A percentile compares a stretch with the other conserved stretches of the same genome.
Evolutionary conservation across 2,797 vertebrate species (phyloP).

Genomic region (Synanceia verrucosa): DNA sequence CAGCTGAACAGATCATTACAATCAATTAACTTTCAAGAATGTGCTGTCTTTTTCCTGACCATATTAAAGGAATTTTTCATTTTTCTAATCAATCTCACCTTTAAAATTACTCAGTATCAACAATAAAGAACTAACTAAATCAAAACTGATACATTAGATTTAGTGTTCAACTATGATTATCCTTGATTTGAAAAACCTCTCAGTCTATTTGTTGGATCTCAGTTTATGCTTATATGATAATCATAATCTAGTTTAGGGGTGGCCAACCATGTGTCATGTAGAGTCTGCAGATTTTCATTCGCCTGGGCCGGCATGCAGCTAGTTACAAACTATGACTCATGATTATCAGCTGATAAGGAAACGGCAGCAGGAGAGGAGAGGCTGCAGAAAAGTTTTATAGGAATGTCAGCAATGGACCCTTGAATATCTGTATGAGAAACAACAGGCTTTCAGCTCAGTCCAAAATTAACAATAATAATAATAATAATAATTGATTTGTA

Average conservation of each 20-base stretch:
- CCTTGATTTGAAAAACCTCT: too few relatives aligned
- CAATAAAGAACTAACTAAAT: neutral
- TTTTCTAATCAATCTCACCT: neutral
- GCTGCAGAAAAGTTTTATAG: too few relatives aligned
- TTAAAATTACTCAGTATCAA: neutral
- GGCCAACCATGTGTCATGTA: too few relatives aligned
- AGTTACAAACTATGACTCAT: too few relatives aligned
- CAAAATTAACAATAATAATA: too few relatives aligned
- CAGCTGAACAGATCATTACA: constrained; percentile 35
- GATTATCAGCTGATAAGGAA: too few relatives aligned
- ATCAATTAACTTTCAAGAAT: constrained; percentile 20
- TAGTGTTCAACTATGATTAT: neutral
- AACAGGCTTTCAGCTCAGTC: too few relatives aligned
- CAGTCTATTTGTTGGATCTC: too few relatives aligned
- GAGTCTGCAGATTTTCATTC: neutral
- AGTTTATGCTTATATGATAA: neutral
- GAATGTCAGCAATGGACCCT: too few relatives aligned
- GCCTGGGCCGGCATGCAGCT: neutral
- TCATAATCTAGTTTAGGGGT: neutral
- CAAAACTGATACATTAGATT: neutral
- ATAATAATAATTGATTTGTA: too few relatives aligned
- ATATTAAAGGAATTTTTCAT: neutral
- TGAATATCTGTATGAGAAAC: too few relatives aligned
- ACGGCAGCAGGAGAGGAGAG: neutral
- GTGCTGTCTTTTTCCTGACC: neutral